Evolutionary conservation across 2,113 vertebrate genomes (phyloP).

Genomic region (Hiodon alosoides): DNA sequence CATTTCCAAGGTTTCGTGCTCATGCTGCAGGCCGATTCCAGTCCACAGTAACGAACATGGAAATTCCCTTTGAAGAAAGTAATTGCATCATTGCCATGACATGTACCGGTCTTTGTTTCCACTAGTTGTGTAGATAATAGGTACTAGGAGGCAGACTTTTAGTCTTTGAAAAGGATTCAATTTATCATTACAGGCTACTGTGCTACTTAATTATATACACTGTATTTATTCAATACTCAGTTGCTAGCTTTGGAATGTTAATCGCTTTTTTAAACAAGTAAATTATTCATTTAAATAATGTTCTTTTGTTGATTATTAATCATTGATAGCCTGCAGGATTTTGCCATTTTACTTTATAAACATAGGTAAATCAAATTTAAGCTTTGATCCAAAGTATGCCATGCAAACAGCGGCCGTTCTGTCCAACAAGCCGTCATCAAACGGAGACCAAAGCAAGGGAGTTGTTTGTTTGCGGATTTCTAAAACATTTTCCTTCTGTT

Average conservation of each 20-base stretch:
- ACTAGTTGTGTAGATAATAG: slow-evolving; percentile 46
- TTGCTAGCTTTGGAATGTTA: background rate
- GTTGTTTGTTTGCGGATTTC: background rate
- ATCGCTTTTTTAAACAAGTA: background rate
- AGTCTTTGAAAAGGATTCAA: background rate
- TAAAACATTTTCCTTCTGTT: background rate
- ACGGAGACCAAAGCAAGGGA: background rate
- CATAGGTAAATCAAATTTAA: background rate
- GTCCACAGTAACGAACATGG: background rate
- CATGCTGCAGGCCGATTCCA: too few relatives aligned
- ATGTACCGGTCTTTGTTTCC: background rate
- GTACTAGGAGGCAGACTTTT: background rate
- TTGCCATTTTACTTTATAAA: background rate
- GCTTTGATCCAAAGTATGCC: background rate
- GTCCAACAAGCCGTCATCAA: background rate
- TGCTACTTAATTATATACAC: background rate
- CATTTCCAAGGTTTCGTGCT: slow-evolving; percentile 5
- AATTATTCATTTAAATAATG: background rate
- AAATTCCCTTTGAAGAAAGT: slow-evolving; percentile 10
- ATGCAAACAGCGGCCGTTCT: background rate
- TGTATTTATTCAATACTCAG: background rate
- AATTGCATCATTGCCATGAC: slow-evolving; percentile 1
- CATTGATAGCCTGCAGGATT: background rate
- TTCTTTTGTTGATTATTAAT: background rate
- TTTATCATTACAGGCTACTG: background rate